Percentiles rank a stretch among this genome's conserved stretches.
Conservation (phyloP, 2,888 invertebrate species). For the Sarcophaga caerulescens region DNA sequence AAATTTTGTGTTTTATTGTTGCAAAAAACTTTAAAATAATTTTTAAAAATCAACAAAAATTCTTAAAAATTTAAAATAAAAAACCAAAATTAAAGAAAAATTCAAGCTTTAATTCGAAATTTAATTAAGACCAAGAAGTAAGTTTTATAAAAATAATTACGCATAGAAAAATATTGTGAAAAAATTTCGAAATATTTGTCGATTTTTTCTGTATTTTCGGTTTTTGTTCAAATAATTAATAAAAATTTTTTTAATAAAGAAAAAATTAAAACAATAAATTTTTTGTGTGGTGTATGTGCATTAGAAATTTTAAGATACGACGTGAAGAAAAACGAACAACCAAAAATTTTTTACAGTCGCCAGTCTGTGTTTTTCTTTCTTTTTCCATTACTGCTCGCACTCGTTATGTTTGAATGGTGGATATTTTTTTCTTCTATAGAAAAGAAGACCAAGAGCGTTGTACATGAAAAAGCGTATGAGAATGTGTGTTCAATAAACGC, state of each 20-base stretch:
- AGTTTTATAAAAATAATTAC: constrained; percentile 66
- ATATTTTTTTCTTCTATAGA: constrained; percentile 50
- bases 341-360: constrained; percentile 78
- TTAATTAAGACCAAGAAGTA: constrained; percentile 64
- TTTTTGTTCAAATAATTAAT: constrained; percentile 73
- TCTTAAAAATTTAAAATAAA: constrained; percentile 74
- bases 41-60: constrained; percentile 75
- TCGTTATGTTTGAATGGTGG: constrained; percentile 71
- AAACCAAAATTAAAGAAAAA: constrained; percentile 76
- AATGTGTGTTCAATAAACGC: constrained; percentile 46
- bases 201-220: constrained; percentile 74
- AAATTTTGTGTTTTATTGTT: constrained; percentile 78
- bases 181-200: constrained; percentile 73
- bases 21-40: constrained; percentile 76
- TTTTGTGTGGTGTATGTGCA: constrained; percentile 71
- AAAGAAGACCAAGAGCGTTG: constrained; percentile 59
- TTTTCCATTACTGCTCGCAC: constrained; percentile 79
- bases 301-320: constrained; percentile 79
- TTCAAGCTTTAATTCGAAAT: constrained; percentile 74
- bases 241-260: constrained; percentile 70
- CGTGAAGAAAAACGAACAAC: constrained; percentile 77
- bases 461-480: constrained; percentile 30
- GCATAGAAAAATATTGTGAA: constrained; percentile 56
- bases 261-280: constrained; percentile 76
- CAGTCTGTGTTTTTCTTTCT: constrained; percentile 79